Evolutionary conservation across 2,888 invertebrate species (phyloP).

Genomic region (Stenodema calcarata): DNA sequence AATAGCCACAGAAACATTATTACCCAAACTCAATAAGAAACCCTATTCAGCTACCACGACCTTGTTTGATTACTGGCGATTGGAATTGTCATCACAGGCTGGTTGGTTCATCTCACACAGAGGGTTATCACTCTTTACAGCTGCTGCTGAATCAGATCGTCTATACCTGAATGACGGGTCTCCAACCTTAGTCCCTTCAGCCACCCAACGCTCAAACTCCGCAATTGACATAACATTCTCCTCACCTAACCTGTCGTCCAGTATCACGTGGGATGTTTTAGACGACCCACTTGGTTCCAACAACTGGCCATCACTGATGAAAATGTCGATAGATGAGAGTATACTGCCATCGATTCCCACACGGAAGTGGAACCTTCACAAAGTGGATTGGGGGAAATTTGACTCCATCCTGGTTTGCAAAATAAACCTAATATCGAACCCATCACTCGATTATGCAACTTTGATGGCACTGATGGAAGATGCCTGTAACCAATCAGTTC

Average conservation of each 20-base stretch:
- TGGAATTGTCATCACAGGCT: constrained; percentile 9
- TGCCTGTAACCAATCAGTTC: too few species aligned
- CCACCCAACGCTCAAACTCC: neutral
- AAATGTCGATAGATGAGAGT: neutral
- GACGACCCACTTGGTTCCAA: constrained; percentile 10
- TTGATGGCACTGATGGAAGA: neutral
- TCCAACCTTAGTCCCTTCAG: constrained; percentile 1
- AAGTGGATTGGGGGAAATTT: constrained; percentile 1
- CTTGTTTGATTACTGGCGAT: constrained; percentile 4
- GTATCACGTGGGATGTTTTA: constrained; percentile 3
- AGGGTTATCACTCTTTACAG: neutral
- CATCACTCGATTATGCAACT: neutral
- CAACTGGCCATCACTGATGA: too few species aligned
- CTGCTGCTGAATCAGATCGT: constrained; percentile 3
- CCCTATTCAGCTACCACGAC: neutral
- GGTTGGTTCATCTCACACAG: constrained; percentile 1
- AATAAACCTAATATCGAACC: neutral
- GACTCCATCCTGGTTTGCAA: neutral
- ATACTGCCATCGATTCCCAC: neutral
- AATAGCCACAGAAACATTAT: neutral
- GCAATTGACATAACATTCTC: constrained; percentile 5
- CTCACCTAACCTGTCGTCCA: neutral
- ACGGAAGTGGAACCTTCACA: constrained; percentile 5
- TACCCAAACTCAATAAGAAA: constrained; percentile 4
- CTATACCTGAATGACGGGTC: neutral